Conservation (phyloP, 2,113 vertebrate species). For the Clarias magur region DNA sequence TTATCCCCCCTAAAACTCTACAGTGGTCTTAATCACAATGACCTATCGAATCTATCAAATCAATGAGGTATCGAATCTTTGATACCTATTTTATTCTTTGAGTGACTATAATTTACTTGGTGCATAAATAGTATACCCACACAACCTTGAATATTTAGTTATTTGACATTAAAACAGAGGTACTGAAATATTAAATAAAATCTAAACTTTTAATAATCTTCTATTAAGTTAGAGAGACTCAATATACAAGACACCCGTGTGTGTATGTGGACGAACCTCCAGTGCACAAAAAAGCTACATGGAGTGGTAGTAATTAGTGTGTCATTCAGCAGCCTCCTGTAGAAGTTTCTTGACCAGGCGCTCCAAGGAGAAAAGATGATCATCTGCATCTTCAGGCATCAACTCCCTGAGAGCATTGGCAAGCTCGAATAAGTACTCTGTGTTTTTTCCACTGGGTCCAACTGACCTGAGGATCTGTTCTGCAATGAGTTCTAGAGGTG, state of each 20-base stretch:
- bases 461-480: constrained; percentile 84
- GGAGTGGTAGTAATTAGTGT: not conserved
- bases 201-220: not conserved
- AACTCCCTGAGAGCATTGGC: constrained; percentile 85
- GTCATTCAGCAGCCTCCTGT: constrained; percentile 42
- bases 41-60: not conserved
- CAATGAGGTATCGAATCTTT: not conserved
- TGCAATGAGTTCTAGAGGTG: constrained; percentile 92
- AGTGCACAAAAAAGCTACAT: not conserved
- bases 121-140: not conserved
- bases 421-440: constrained; percentile 93
- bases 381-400: constrained; percentile 86
- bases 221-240: not conserved
- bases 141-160: not conserved
- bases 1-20: not conserved
- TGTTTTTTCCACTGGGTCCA: constrained; percentile 91
- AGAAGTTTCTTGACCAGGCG: constrained; percentile 83
- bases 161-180: not conserved
- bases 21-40: not conserved
- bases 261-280: not conserved
- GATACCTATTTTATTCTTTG: not conserved
- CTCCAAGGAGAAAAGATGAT: constrained; percentile 93
- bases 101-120: not conserved
- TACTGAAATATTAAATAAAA: not conserved
- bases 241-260: not conserved